phyloP scores from a whole-genome alignment of 1,140 invertebrate genomes.

The Lordiphosa stackelbergi region DNA sequence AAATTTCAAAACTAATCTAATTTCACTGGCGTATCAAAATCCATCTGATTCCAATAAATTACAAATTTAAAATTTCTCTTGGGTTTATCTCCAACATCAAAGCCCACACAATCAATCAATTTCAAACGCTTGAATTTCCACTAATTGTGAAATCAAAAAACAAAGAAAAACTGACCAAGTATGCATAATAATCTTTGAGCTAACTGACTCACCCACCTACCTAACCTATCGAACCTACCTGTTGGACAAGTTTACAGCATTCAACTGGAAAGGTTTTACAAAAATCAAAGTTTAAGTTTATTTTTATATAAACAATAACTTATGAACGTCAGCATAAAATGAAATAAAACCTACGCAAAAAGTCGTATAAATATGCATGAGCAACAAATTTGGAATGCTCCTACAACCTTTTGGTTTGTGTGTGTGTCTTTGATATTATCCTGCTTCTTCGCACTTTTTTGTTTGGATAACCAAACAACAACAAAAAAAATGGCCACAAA shows the following conservation, averaged over 20 bases:
- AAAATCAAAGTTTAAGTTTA: slow-evolving; percentile 29
- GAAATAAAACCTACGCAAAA: slow-evolving; percentile 15
- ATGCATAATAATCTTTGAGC: slow-evolving; percentile 6
- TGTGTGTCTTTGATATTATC: slow-evolving; percentile 49
- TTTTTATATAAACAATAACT: slow-evolving; percentile 1
- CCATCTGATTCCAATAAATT: background rate
- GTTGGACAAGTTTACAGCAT: slow-evolving; percentile 49
- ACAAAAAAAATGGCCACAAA: slow-evolving; percentile 5
- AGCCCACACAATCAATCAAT: slow-evolving; percentile 25
- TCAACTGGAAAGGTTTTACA: slow-evolving; percentile 15
- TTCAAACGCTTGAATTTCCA: slow-evolving; percentile 50
- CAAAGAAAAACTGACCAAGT: slow-evolving; percentile 4
- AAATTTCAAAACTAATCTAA: too few species aligned
- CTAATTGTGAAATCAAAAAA: slow-evolving; percentile 56
- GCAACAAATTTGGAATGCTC: slow-evolving; percentile 5
- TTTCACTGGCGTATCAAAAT: too few species aligned
- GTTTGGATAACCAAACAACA: slow-evolving; percentile 21
- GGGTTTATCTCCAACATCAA: background rate
- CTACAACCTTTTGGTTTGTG: slow-evolving; percentile 35
- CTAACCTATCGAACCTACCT: background rate
- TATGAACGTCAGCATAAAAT: slow-evolving; percentile 33
- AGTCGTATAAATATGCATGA: slow-evolving; percentile 16
- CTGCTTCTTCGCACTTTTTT: slow-evolving; percentile 42
- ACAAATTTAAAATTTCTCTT: slow-evolving; percentile 1
- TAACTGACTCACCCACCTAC: slow-evolving; percentile 46